phyloP scores from a whole-genome alignment of 1,140 invertebrate species.

The Dendrolimus punctatus region DNA sequence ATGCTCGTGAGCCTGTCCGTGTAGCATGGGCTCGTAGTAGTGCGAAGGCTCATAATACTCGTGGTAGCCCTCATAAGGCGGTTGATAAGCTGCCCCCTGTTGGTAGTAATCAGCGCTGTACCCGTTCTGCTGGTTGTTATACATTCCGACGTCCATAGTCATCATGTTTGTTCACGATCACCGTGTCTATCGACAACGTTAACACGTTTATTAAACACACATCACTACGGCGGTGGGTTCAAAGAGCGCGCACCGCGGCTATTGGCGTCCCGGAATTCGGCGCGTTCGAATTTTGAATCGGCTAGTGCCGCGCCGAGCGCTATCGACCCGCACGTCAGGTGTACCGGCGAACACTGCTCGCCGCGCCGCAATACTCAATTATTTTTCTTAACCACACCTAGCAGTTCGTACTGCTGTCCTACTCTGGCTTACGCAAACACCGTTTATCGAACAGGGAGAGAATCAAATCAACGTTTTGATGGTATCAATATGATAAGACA shows the following conservation, averaged over 20 bases:
- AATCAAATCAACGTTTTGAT: slow-evolving; percentile 22
- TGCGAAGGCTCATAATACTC: slow-evolving; percentile 17
- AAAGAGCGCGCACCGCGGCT: slow-evolving; percentile 17
- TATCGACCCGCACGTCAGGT: slow-evolving; percentile 47
- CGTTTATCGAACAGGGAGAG: slow-evolving; percentile 26
- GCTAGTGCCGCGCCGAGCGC: slow-evolving; percentile 27
- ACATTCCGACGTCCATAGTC: slow-evolving; percentile 72
- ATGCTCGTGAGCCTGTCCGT: slow-evolving; percentile 35
- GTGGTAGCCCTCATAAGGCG: slow-evolving; percentile 52
- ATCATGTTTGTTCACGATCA: slow-evolving; percentile 59
- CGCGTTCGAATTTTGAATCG: slow-evolving; percentile 27
- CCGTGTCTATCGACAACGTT: slow-evolving; percentile 38
- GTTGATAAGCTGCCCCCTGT: slow-evolving; percentile 46
- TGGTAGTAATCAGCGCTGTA: slow-evolving; percentile 62
- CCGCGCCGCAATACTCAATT: slow-evolving; percentile 23
- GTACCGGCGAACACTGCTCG: slow-evolving; percentile 49
- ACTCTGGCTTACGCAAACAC: slow-evolving; percentile 21
- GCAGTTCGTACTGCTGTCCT: slow-evolving; percentile 33
- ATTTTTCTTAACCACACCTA: slow-evolving; percentile 47
- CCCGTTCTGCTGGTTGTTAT: slow-evolving; percentile 66
- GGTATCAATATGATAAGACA: slow-evolving; percentile 41
- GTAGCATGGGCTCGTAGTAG: slow-evolving; percentile 56
- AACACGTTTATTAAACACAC: slow-evolving; percentile 43
- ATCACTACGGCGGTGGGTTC: slow-evolving; percentile 35
- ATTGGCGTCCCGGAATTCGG: slow-evolving; percentile 30